Evolutionary conservation across 23 tunicate genomes (phyloP), one percentile per base, ranked within the genome.

Genomic region (Clavelina lepadiformis): DNA sequence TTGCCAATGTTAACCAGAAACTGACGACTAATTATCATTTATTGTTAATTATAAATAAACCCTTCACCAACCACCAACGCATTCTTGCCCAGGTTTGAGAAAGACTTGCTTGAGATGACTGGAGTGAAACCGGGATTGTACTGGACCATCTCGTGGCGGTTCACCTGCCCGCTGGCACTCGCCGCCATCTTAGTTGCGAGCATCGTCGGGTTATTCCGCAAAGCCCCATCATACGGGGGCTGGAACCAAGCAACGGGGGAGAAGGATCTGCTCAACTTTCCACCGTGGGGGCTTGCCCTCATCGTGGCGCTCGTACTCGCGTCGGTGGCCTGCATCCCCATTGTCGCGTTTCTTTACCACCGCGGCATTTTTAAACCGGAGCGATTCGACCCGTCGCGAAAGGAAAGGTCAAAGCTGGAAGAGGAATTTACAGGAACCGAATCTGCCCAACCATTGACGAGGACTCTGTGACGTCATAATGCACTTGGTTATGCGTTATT

Each of bases 111-210:
- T 22, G 72, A 80, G 5, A 88, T 88, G 96, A 55, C 80, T 22
- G 75, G 85, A 2, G 27, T 18, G 3, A 3, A 25, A 41, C 88
- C 96, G 31, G 77, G 71, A 3, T 13, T 33, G 18, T 88, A 88
- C 32, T 88, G 82, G 82, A 68, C 19, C 8, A 62, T 74, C n/a
- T 80, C 96, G 2, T 88, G 96, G 96, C 59, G 69, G 66, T 56
- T 74, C 27, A 74, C 88, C 4, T 75, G 82, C 31, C 96, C 96
- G 0, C 53, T 69, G 13, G 78, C 78, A 0, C 11, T 88, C 45
- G 33, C 69, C 24, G 69, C 68, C 24, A 88, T 88, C 18, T 46
- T 88, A 5, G 62, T 53, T 26, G 73, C 88, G 5, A 80, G 88
- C 58, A 23, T 88, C 5, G 74, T 51, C 19, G 69, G 67, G 18